Evolutionary conservation across 2,113 vertebrate genomes (phyloP).

Genomic region (Pluvialis apricaria): DNA sequence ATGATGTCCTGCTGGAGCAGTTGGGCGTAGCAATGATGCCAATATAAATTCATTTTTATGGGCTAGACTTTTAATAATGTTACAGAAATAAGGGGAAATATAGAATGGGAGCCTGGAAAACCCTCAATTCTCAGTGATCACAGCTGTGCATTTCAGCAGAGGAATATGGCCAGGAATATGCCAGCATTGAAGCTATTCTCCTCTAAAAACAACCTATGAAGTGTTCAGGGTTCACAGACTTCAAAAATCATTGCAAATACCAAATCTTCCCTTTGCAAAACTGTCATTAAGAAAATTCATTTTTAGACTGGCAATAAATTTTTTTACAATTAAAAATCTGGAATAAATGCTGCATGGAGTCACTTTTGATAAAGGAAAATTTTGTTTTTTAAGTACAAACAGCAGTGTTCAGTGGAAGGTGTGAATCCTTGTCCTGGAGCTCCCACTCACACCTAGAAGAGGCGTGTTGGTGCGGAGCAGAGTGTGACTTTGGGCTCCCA

Average conservation of each 20-base stretch:
- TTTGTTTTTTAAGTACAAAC: not conserved
- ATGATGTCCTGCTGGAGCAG: not conserved
- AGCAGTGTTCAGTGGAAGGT: not conserved
- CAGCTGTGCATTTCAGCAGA: not conserved
- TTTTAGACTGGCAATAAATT: not conserved
- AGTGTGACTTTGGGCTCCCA: not conserved
- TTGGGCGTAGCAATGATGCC: not conserved
- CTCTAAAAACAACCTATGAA: not conserved
- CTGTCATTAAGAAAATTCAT: not conserved
- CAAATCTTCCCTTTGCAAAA: not conserved
- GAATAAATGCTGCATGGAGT: not conserved
- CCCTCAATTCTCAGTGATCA: accelerated
- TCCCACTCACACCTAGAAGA: not conserved
- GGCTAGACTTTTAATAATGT: not conserved
- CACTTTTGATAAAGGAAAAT: not conserved
- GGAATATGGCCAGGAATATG: not conserved
- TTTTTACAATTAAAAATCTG: not conserved
- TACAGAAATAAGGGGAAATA: not conserved
- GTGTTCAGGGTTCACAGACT: not conserved
- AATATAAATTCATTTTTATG: not conserved
- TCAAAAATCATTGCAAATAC: not conserved
- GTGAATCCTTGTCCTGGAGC: not conserved
- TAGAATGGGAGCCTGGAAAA: not conserved
- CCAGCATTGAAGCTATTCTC: not conserved
- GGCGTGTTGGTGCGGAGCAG: not conserved